Conservation (phyloP, 1,140 invertebrate genomes). For the Meteorus sp. region DNA sequence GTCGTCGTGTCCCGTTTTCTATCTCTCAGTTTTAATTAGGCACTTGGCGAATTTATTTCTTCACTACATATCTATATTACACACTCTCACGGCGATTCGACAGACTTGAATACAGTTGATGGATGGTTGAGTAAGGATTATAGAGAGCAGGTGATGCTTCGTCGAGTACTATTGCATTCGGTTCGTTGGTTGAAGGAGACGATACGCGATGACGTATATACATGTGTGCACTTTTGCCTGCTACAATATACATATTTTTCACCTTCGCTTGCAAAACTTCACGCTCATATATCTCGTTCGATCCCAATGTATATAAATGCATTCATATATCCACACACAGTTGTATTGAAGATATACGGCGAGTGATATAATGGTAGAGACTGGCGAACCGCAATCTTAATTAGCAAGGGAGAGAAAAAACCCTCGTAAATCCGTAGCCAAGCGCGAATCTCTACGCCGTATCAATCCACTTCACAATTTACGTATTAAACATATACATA, state of each 20-base stretch:
- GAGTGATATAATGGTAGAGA: no score
- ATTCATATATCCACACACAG: no score
- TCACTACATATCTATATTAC: conserved; percentile 35
- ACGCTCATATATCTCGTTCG: no score
- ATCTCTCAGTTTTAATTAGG: conserved; percentile 60
- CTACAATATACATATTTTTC: neutral
- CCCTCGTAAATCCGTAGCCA: no score
- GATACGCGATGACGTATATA: neutral
- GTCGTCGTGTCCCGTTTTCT: conserved; percentile 42
- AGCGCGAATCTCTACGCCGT: no score
- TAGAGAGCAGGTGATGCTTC: conserved; percentile 47
- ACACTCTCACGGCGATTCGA: conserved; percentile 47
- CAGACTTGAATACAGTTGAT: conserved; percentile 51
- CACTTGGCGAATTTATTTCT: conserved; percentile 54
- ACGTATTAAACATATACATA: no score
- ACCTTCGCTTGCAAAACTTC: neutral
- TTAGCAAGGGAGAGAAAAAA: no score
- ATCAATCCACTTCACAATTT: no score
- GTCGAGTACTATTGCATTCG: conserved; percentile 31
- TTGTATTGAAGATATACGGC: no score
- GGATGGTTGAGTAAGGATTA: conserved; percentile 57
- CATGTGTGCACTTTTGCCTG: conserved; percentile 3
- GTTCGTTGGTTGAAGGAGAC: conserved; percentile 23
- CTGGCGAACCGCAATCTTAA: no score
- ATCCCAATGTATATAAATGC: no score